Evolutionary conservation across 2,113 vertebrate species (phyloP).

Genomic region (Colossoma macropomum): DNA sequence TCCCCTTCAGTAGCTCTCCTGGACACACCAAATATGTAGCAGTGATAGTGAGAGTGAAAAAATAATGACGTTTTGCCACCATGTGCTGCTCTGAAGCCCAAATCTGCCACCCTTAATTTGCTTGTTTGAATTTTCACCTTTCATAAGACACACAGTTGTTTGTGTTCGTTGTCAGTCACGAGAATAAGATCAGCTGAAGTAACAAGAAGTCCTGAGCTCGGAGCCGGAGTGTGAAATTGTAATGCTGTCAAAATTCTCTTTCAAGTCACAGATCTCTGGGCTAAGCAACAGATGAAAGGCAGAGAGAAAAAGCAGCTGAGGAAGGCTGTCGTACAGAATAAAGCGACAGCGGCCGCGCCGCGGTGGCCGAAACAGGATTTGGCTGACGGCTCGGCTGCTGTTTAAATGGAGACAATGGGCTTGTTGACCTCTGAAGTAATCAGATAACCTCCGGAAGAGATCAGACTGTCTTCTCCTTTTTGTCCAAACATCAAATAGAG

Average conservation of each 20-base stretch:
- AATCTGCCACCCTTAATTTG: background rate
- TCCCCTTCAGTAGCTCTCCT: too few relatives aligned
- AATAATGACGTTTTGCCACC: background rate
- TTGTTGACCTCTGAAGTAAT: conserved; percentile 67
- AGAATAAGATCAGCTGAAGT: conserved; percentile 40
- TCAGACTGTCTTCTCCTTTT: too few relatives aligned
- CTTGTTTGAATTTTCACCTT: background rate
- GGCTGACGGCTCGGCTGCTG: conserved; percentile 65
- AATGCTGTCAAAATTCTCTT: conserved; percentile 59
- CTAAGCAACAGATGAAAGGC: conserved; percentile 72
- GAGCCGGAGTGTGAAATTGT: conserved; percentile 40
- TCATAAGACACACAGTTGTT: background rate
- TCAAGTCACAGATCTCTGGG: conserved; percentile 68
- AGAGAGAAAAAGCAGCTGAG: conserved; percentile 46
- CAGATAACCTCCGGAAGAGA: conserved; percentile 23
- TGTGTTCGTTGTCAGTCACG: conserved; percentile 18
- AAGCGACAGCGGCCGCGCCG: conserved; percentile 67
- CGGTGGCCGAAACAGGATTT: conserved; percentile 65
- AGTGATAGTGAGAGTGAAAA: background rate
- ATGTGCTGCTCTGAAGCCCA: too few relatives aligned
- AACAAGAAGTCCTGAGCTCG: conserved; percentile 25
- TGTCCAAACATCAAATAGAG: too few relatives aligned
- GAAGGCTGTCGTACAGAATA: conserved; percentile 62
- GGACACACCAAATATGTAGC: background rate
- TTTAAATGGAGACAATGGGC: conserved; percentile 52